These are phyloP conservation scores for Caenorhabditis panamensis DNA, from an alignment of 2,888 invertebrate genomes.

Conservation along the genomic window DNA sequence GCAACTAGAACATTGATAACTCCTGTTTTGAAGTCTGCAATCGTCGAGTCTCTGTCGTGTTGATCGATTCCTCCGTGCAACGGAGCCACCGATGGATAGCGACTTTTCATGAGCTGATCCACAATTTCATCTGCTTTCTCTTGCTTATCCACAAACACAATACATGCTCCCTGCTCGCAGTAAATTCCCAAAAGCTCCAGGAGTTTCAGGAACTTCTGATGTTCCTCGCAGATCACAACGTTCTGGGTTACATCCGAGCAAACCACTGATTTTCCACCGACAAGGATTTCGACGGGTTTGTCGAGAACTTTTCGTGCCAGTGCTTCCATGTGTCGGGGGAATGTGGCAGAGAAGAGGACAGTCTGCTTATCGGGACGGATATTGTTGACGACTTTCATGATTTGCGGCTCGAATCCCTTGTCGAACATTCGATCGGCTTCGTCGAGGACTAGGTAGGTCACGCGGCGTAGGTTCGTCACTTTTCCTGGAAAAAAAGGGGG, in stretches of 20 bases:
- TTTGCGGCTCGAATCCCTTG: slow-evolving; percentile 95
- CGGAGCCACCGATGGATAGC: slow-evolving; percentile 93
- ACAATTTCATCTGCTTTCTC: slow-evolving; percentile 85
- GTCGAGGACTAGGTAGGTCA: slow-evolving; percentile 97
- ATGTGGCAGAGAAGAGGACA: slow-evolving; percentile 98
- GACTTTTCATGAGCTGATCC: slow-evolving; percentile 95
- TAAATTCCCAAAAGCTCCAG: slow-evolving; percentile 89
- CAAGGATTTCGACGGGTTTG: slow-evolving; percentile 92
- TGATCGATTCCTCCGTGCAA: slow-evolving; percentile 99
- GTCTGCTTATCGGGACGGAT: slow-evolving; percentile 92
- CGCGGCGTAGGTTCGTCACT: slow-evolving; percentile 96
- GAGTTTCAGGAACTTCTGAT: slow-evolving; percentile 96
- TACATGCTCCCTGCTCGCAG: slow-evolving; percentile 87
- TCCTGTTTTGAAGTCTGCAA: slow-evolving; percentile 96
- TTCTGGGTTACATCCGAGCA: slow-evolving; percentile 98
- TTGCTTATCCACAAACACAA: slow-evolving; percentile 98
- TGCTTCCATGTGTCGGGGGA: slow-evolving; percentile 99
- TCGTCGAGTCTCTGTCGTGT: slow-evolving; percentile 97
- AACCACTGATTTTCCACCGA: slow-evolving; percentile 94
- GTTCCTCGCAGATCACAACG: slow-evolving; percentile 93
- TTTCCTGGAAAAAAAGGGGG: slow-evolving; percentile 84
- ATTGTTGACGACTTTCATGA: slow-evolving; percentile 97
- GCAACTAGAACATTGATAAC: slow-evolving; percentile 93
- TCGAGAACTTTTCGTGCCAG: slow-evolving; percentile 93
- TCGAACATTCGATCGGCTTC: slow-evolving; percentile 99